Evolutionary conservation across 2,888 invertebrate species (phyloP), one percentile per base, ranked within the genome.

Genomic region (Crepidodera aurea): DNA sequence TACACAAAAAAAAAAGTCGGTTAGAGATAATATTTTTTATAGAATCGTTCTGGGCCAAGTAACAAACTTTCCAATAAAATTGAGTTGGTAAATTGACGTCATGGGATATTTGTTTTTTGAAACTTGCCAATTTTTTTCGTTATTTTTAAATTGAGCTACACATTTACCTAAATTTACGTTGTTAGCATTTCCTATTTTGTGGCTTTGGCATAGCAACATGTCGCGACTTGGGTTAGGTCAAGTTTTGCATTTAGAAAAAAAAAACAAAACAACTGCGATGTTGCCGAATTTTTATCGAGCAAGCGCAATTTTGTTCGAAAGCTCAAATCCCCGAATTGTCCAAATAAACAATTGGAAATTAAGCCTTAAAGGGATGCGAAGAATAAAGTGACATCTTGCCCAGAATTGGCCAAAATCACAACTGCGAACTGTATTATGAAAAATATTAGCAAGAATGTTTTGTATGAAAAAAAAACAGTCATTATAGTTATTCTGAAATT

Each of bases 141-240:
- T 67, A 65, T 67, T 67, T 65, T 65, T 67, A 65, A 32, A 57
- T 37, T 34, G 56, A 67, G 58, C 61, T 16, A 18, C 13, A 7
- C 7, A n/a, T 15, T 46, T 46, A 22, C 19, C 16, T 22, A 16
- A 19, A 42, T 19, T 42, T 42, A 18, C 13, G n/a, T 44, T 27
- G 29, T n/a, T 13, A 10, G 42, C 13, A 58, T 67, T 65, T 65
- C 67, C 67, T 65, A 67, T 65, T 65, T 64, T 67, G 67, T 64
- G 61, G 50, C 55, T 54, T 65, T 67, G 65, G 65, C 67, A 64
- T 58, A 60, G 59, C 67, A 67, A 67, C 53, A 59, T 54, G 56
- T 64, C 61, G 58, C 62, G 51, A 64, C 58, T 67, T 69, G 59
- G 51, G 62, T 59, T 65, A 69, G 69, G 69, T 69, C 69, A 65